Percentiles rank a stretch among this genome's conserved stretches.
Evolutionary conservation across 2,888 invertebrate species (phyloP).

Genomic region (Trichogramma evanescens): DNA sequence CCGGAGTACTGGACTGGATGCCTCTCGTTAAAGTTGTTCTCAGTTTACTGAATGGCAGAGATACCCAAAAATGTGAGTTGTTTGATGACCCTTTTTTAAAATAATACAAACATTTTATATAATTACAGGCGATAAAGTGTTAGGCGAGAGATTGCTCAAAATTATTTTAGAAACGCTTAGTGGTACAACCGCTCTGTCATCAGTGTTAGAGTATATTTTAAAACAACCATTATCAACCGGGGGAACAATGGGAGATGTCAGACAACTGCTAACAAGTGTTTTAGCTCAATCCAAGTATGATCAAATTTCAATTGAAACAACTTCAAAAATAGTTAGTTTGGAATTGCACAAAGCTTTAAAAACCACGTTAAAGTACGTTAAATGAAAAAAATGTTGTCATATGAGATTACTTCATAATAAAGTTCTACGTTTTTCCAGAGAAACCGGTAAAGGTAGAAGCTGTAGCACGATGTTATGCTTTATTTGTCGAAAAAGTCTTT

Average conservation of each 20-base stretch:
- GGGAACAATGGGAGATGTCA: slow-evolving; percentile 58
- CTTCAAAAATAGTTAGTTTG: slow-evolving; percentile 59
- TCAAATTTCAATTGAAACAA: slow-evolving; percentile 62
- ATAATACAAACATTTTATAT: background rate
- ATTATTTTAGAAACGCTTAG: slow-evolving; percentile 41
- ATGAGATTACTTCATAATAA: background rate
- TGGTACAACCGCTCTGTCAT: slow-evolving; percentile 48
- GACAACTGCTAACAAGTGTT: slow-evolving; percentile 59
- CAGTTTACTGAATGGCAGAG: slow-evolving; percentile 30
- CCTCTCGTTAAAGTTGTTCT: slow-evolving; percentile 42
- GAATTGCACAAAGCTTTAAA: slow-evolving; percentile 57
- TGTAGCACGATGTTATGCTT: slow-evolving; percentile 37
- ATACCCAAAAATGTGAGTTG: slow-evolving; percentile 13
- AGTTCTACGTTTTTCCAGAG: slow-evolving; percentile 25
- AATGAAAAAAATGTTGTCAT: slow-evolving; percentile 1
- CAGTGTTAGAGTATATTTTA: slow-evolving; percentile 56
- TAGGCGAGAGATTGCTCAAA: slow-evolving; percentile 40
- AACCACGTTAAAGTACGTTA: slow-evolving; percentile 35
- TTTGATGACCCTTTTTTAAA: background rate
- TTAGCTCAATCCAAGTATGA: slow-evolving; percentile 71
- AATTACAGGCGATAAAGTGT: slow-evolving; percentile 31
- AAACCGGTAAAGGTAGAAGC: slow-evolving; percentile 39
- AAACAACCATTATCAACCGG: slow-evolving; percentile 49
- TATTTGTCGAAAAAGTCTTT: slow-evolving; percentile 37
- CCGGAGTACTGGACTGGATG: slow-evolving; percentile 44